These are phyloP conservation scores for Chymomyza caudatula DNA, from an alignment of 2,888 invertebrate species.

Conservation along the genomic window DNA sequence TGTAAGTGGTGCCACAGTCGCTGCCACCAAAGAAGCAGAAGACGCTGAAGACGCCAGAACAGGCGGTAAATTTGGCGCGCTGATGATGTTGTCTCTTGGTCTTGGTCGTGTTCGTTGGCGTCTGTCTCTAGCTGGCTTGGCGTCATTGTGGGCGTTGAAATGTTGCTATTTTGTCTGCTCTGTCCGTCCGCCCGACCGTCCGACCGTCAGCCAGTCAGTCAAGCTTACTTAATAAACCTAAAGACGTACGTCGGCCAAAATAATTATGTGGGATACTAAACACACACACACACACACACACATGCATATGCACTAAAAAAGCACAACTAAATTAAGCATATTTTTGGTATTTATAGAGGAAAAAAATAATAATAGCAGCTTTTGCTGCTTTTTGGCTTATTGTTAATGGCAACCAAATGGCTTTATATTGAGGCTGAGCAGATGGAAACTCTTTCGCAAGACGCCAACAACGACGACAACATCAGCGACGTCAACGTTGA, in stretches of 20 bases:
- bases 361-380: constrained; percentile 36
- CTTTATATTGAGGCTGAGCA: constrained; percentile 12
- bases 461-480: too few species aligned
- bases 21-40: not conserved
- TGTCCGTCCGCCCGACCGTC: constrained; percentile 47
- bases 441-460: constrained; percentile 62
- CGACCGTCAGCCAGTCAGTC: constrained; percentile 34
- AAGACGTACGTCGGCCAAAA: constrained; percentile 28
- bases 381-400: constrained; percentile 21
- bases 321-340: constrained; percentile 70
- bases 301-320: constrained; percentile 10
- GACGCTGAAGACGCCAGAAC: constrained; percentile 2
- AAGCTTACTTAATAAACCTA: constrained; percentile 57
- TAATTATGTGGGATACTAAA: constrained; percentile 69
- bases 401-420: constrained; percentile 70
- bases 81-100: not conserved
- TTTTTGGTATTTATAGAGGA: constrained; percentile 64
- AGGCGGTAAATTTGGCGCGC: not conserved
- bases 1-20: constrained; percentile 42
- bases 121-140: constrained; percentile 37
- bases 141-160: constrained; percentile 67
- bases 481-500: constrained; percentile 41
- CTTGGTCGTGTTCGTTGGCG: constrained; percentile 19
- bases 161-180: constrained; percentile 38
- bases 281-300: constrained; percentile 19